Percentiles rank a stretch among this genome's conserved stretches.
These are phyloP conservation scores for Lineus longissimus DNA, from an alignment of 1,140 invertebrate species.

Conservation along the genomic window DNA sequence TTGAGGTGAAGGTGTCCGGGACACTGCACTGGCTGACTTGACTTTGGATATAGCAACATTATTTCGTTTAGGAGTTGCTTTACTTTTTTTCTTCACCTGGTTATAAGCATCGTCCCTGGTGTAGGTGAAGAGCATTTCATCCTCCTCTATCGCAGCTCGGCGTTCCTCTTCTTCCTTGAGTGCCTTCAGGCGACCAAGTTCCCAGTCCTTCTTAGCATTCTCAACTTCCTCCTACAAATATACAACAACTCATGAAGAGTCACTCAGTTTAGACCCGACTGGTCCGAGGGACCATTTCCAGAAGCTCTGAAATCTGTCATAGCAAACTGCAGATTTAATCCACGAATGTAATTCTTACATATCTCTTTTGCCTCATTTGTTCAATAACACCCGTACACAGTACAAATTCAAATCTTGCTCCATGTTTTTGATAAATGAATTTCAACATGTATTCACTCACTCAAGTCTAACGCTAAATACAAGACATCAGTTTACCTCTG, in stretches of 20 bases:
- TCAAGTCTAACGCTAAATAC: no score
- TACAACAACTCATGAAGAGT: constrained; percentile 5
- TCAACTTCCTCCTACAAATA: constrained; percentile 61
- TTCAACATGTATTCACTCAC: no score
- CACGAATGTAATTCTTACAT: no score
- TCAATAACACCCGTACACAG: no score
- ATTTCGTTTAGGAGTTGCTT: constrained; percentile 7
- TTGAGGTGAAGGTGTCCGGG: no score
- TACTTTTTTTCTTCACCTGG: constrained; percentile 37
- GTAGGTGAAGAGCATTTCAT: constrained; percentile 60
- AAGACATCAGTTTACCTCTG: constrained; percentile 62
- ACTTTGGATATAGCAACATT: background rate
- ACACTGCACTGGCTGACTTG: no score
- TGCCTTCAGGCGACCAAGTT: constrained; percentile 72
- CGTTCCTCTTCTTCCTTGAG: constrained; percentile 58
- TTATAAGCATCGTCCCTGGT: constrained; percentile 41
- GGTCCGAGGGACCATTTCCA: background rate
- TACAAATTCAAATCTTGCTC: no score
- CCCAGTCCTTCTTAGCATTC: constrained; percentile 83
- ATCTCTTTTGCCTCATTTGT: no score
- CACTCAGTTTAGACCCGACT: background rate
- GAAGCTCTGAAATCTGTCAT: background rate
- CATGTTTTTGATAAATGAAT: no score
- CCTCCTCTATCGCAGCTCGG: constrained; percentile 63
- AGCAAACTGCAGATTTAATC: background rate